Evolutionary conservation across 2,888 invertebrate species (phyloP).

Genomic region (Melolontha melolontha): DNA sequence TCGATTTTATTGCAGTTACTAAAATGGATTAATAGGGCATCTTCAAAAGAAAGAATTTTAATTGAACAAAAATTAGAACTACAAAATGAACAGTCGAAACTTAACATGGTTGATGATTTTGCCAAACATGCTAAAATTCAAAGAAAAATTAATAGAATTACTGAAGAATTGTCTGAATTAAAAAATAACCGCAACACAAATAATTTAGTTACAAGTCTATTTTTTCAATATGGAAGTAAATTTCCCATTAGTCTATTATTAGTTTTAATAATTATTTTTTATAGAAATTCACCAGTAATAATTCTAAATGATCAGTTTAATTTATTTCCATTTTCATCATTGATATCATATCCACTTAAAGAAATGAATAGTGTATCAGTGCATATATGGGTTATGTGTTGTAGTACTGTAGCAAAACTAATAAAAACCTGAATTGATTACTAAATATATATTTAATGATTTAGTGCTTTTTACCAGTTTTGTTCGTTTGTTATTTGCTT

Average conservation of each 20-base stretch:
- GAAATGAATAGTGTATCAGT: conserved; percentile 67
- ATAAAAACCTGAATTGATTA: conserved; percentile 48
- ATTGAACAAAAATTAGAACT: conserved; percentile 65
- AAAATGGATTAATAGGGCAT: conserved; percentile 66
- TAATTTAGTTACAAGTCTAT: conserved; percentile 50
- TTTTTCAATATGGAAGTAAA: conserved; percentile 63
- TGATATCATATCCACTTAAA: conserved; percentile 68
- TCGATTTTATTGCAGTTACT: conserved; percentile 63
- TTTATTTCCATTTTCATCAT: conserved; percentile 65
- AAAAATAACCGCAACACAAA: conserved; percentile 50
- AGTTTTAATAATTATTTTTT: conserved; percentile 62
- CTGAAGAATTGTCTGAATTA: conserved; percentile 65
- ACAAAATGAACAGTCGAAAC: conserved; percentile 66
- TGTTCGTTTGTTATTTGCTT: no score
- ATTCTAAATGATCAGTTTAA: conserved; percentile 64
- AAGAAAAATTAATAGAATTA: conserved; percentile 70
- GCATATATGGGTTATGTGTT: conserved; percentile 68
- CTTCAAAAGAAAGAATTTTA: conserved; percentile 65
- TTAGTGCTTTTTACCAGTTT: neutral
- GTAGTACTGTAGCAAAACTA: conserved; percentile 63
- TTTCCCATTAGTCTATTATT: conserved; percentile 61
- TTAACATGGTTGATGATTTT: conserved; percentile 72
- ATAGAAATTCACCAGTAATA: conserved; percentile 66
- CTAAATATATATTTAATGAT: conserved; percentile 25
- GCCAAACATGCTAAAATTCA: conserved; percentile 72